Conservation (phyloP, 2,797 vertebrate species). For the Malurus splendens region DNA sequence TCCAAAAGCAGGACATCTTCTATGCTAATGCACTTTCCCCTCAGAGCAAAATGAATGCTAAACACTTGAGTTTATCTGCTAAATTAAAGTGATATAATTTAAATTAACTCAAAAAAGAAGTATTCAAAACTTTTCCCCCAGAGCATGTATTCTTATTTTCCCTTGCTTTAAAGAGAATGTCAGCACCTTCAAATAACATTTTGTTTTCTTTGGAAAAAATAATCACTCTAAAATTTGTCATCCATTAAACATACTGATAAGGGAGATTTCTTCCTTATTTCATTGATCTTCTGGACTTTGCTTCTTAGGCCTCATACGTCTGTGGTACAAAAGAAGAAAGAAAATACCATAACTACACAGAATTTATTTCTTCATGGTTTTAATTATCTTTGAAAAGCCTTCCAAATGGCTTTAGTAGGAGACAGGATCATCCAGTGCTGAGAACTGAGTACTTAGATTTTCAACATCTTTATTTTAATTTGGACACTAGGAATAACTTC, state of each 20-base stretch:
- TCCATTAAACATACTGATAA: background rate
- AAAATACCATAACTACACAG: background rate
- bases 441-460: background rate
- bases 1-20: background rate
- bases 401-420: background rate
- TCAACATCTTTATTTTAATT: background rate
- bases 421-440: background rate
- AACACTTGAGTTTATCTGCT: background rate
- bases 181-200: background rate
- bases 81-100: background rate
- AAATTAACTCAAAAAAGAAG: background rate
- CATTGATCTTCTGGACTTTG: background rate
- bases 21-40: background rate
- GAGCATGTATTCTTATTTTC: conserved; percentile 7
- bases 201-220: background rate
- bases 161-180: background rate
- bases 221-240: background rate
- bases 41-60: background rate
- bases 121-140: background rate
- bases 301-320: background rate
- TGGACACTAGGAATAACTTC: background rate
- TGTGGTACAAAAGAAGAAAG: background rate
- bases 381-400: background rate
- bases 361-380: background rate
- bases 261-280: background rate